Percentiles rank a stretch among this genome's conserved stretches.
These are phyloP conservation scores for Dinomys branickii DNA, from an alignment of 2,113 vertebrate genomes.

Conservation along the genomic window DNA sequence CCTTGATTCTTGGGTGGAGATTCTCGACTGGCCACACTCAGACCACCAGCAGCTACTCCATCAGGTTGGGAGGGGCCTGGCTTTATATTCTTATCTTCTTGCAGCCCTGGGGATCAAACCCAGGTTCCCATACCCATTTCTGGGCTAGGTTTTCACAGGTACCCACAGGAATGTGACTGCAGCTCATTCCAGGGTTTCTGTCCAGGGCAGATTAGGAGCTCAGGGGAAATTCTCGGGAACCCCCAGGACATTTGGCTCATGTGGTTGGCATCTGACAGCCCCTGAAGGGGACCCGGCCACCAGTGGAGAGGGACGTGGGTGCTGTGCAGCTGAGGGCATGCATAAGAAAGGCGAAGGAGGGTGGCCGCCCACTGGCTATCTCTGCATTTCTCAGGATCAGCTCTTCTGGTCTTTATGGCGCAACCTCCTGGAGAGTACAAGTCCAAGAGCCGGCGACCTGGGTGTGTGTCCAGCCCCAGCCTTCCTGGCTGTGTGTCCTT, in stretches of 20 bases:
- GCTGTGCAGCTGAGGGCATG: background rate
- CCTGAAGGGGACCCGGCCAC: background rate
- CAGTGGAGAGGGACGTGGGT: rapidly evolving
- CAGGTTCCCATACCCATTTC: background rate
- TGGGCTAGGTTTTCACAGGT: background rate
- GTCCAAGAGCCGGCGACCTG: background rate
- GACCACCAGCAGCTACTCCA: rapidly evolving
- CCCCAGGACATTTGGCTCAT: background rate
- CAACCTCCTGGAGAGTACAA: background rate
- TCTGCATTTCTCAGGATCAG: background rate
- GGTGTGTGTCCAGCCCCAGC: background rate
- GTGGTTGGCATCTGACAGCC: background rate
- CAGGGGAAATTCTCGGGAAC: background rate
- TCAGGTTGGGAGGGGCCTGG: rapidly evolving
- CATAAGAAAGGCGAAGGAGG: background rate
- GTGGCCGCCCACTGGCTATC: rapidly evolving
- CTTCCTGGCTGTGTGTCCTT: background rate
- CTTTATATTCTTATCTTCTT: background rate
- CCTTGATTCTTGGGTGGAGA: rapidly evolving
- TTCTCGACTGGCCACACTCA: no score
- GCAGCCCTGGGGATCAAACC: background rate
- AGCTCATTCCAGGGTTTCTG: background rate
- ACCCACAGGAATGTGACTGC: background rate
- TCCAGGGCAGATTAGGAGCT: background rate
- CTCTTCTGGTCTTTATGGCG: background rate